A percentile compares a stretch with the other conserved stretches of the same genome.
Evolutionary conservation across 2,888 invertebrate genomes (phyloP).

Genomic region (Limulus polyphemus): DNA sequence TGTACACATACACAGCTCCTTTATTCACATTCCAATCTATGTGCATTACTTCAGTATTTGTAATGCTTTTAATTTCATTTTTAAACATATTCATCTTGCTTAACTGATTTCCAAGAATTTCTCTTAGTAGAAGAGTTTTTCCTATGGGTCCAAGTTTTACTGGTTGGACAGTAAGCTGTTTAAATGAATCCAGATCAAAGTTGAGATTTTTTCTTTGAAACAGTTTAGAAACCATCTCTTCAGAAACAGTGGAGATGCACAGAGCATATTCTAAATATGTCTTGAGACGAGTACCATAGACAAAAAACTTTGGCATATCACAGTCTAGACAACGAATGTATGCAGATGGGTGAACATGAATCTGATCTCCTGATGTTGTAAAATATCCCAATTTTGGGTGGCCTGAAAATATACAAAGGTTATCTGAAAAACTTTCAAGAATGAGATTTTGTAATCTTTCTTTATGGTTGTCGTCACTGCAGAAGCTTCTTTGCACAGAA

Average conservation of each 20-base stretch:
- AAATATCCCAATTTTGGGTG: slow-evolving; percentile 12
- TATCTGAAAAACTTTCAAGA: slow-evolving; percentile 16
- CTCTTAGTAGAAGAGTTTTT: background rate
- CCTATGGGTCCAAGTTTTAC: background rate
- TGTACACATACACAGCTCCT: too few species aligned
- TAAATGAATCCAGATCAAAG: background rate
- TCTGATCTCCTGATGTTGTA: slow-evolving; percentile 1
- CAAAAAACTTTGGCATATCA: slow-evolving; percentile 11
- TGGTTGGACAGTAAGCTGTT: background rate
- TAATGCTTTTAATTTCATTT: too few species aligned
- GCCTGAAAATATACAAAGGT: slow-evolving; percentile 17
- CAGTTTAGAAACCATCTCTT: slow-evolving; percentile 6
- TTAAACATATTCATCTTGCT: too few species aligned
- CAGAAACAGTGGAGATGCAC: slow-evolving; percentile 11
- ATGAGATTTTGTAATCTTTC: slow-evolving; percentile 7
- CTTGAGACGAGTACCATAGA: slow-evolving; percentile 16
- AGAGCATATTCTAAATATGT: slow-evolving; percentile 13
- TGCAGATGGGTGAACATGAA: slow-evolving; percentile 17
- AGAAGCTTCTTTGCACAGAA: slow-evolving; percentile 8
- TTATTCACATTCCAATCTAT: too few species aligned
- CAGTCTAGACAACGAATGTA: slow-evolving; percentile 13
- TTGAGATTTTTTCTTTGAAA: background rate
- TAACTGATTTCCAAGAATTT: too few species aligned
- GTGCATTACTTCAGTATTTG: too few species aligned
- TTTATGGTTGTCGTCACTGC: slow-evolving; percentile 7